Evolutionary conservation across 2,888 invertebrate genomes (phyloP).

Genomic region (Eueremaeus valkanovi): DNA sequence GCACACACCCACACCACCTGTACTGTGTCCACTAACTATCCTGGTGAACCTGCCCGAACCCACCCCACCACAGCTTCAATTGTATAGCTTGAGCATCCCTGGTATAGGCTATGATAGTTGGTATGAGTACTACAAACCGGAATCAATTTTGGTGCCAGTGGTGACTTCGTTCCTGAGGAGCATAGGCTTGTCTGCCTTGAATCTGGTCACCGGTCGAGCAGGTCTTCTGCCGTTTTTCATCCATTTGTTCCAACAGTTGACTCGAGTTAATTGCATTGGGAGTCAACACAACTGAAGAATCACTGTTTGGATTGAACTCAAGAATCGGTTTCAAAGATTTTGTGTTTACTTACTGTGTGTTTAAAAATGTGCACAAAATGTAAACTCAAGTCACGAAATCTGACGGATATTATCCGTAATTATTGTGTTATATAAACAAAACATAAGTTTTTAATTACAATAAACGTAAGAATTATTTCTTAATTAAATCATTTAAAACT

Average conservation of each 20-base stretch:
- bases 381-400: background rate
- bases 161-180: slow-evolving; percentile 36
- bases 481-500: too few species aligned
- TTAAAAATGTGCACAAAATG: background rate
- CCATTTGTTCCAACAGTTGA: slow-evolving; percentile 40
- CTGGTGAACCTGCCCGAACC: too few species aligned
- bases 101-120: too few species aligned
- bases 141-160: slow-evolving; percentile 9
- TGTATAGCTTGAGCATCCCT: too few species aligned
- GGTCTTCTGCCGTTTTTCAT: slow-evolving; percentile 44
- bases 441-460: background rate
- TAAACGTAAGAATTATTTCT: too few species aligned
- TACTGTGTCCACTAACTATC: too few species aligned
- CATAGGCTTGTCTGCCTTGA: slow-evolving; percentile 35
- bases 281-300: background rate
- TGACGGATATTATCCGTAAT: background rate
- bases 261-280: slow-evolving; percentile 2
- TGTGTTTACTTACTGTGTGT: background rate
- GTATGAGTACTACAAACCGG: slow-evolving; percentile 36
- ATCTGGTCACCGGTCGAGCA: slow-evolving; percentile 39
- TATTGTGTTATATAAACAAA: background rate
- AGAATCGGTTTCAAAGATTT: background rate
- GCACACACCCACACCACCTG: too few species aligned
- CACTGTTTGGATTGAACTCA: background rate
- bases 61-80: too few species aligned